Conservation (phyloP, 2,888 invertebrate genomes). For the Sinodicranocentrus sp. region DNA sequence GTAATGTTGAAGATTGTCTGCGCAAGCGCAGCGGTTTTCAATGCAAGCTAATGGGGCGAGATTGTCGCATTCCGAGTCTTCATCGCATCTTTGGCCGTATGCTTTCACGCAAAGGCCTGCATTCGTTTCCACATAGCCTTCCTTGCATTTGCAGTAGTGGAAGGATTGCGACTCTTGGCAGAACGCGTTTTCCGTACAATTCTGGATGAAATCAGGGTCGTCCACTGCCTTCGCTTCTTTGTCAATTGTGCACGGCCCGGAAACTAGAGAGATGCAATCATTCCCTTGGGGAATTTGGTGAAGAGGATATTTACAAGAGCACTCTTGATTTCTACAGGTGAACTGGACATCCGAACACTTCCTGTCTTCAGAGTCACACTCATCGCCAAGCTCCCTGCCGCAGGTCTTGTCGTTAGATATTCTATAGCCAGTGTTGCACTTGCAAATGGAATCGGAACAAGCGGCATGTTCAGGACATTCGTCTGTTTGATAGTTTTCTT, state of each 20-base stretch:
- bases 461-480: slow-evolving; percentile 68
- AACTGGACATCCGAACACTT: slow-evolving; percentile 71
- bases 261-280: slow-evolving; percentile 60
- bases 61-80: slow-evolving; percentile 70
- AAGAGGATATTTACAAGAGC: slow-evolving; percentile 68
- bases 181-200: slow-evolving; percentile 68
- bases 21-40: slow-evolving; percentile 67
- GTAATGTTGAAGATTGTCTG: slow-evolving; percentile 56
- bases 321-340: slow-evolving; percentile 62
- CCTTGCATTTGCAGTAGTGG: slow-evolving; percentile 66
- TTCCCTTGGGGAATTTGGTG: slow-evolving; percentile 59
- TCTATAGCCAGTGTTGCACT: slow-evolving; percentile 59
- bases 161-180: slow-evolving; percentile 66
- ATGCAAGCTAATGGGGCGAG: slow-evolving; percentile 68
- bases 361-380: slow-evolving; percentile 50
- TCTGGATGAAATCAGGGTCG: slow-evolving; percentile 55
- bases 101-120: slow-evolving; percentile 62
- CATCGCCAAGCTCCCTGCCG: slow-evolving; percentile 63
- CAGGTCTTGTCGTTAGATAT: slow-evolving; percentile 67
- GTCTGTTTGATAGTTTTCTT: slow-evolving; percentile 57
- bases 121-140: slow-evolving; percentile 68
- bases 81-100: slow-evolving; percentile 26
- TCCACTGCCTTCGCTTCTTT: slow-evolving; percentile 32
- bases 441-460: slow-evolving; percentile 54
- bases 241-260: slow-evolving; percentile 66